These are phyloP conservation scores for Grammomys surdaster DNA, from an alignment of 2,113 vertebrate genomes.

Conservation along the genomic window DNA sequence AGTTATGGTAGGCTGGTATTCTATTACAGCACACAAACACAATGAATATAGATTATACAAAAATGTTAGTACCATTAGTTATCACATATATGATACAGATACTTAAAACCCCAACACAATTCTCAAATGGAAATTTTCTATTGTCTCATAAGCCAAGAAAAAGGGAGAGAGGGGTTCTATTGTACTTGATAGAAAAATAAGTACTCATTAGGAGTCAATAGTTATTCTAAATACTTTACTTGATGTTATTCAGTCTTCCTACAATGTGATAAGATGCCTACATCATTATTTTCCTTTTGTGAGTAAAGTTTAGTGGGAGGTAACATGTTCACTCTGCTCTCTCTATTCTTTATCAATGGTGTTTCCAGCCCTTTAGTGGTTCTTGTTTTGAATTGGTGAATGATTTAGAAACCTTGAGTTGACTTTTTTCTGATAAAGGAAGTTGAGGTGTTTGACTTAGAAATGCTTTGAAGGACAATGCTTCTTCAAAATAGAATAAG, in stretches of 20 bases:
- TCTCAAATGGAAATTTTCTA: neutral
- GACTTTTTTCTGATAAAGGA: slow-evolving; percentile 17
- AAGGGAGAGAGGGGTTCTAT: neutral
- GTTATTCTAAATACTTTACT: slow-evolving; percentile 56
- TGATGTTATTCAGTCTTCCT: neutral
- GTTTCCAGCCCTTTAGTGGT: neutral
- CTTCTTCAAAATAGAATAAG: neutral
- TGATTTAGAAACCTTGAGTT: neutral
- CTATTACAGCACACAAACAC: neutral
- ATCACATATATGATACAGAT: neutral
- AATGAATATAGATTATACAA: neutral
- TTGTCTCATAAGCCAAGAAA: neutral
- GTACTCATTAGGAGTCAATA: slow-evolving; percentile 17
- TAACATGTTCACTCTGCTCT: neutral
- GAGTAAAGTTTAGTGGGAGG: neutral
- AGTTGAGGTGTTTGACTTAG: neutral
- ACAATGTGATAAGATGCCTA: neutral
- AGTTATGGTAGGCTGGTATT: slow-evolving; percentile 2
- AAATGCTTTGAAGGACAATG: neutral
- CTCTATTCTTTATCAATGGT: neutral
- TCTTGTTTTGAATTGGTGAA: neutral
- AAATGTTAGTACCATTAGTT: slow-evolving; percentile 18
- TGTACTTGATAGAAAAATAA: slow-evolving; percentile 25
- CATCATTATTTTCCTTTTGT: neutral
- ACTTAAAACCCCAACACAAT: neutral